phyloP scores from a whole-genome alignment of 2,797 vertebrate genomes.

The Gymnothorax reevesii region DNA sequence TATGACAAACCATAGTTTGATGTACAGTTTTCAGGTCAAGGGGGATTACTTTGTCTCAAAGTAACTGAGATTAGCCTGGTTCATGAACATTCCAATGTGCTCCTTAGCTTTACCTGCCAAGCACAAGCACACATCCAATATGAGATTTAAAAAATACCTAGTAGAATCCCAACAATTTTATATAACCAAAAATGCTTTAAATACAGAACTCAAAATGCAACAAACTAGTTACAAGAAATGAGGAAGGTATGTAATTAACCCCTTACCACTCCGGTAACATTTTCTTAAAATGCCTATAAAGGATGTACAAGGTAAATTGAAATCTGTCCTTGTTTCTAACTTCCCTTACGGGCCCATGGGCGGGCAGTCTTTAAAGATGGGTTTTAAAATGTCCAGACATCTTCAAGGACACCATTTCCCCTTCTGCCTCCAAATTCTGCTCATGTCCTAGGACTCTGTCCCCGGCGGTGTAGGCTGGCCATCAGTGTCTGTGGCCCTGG shows the following conservation, averaged over 20 bases:
- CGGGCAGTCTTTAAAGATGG: not conserved
- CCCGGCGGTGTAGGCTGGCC: not conserved
- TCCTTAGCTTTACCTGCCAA: not conserved
- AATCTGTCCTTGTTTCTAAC: no score
- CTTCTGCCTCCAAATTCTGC: not conserved
- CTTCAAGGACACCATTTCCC: not conserved
- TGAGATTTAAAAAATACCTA: not conserved
- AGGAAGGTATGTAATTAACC: no score
- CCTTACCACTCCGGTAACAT: no score
- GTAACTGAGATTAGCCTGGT: not conserved
- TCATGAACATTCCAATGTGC: not conserved
- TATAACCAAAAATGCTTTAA: not conserved
- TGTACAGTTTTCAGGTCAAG: not conserved
- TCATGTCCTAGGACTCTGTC: conserved; percentile 11
- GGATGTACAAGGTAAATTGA: no score
- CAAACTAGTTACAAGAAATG: no score
- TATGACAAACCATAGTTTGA: not conserved
- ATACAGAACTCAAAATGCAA: no score
- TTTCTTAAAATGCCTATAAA: no score
- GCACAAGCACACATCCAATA: not conserved
- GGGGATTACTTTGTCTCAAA: not conserved
- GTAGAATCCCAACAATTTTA: conserved; percentile 8
- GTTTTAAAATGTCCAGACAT: not conserved
- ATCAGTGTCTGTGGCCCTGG: not conserved
- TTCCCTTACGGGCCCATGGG: no score